Conservation (phyloP, 2,797 vertebrate genomes). For the Sandelia bainsii region DNA sequence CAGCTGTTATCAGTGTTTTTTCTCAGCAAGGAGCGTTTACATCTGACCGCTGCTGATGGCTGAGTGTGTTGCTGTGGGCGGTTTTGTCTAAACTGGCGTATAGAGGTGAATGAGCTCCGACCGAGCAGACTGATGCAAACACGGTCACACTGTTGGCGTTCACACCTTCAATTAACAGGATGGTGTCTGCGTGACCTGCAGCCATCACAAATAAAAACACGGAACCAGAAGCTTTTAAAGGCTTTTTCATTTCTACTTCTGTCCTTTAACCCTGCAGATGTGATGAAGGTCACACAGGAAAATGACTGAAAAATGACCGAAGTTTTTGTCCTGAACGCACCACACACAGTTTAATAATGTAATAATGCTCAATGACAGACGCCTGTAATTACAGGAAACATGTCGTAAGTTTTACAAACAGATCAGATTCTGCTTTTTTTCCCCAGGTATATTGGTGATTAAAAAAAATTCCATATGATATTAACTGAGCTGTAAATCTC, state of each 20-base stretch:
- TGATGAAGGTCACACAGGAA: too few species aligned
- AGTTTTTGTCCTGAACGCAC: too few species aligned
- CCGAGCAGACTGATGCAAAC: slow-evolving; percentile 9
- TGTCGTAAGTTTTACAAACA: neutral
- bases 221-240: too few species aligned
- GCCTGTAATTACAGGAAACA: too few species aligned
- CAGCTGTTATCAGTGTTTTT: slow-evolving; percentile 3
- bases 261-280: neutral
- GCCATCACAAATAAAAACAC: too few species aligned
- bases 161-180: slow-evolving; percentile 9
- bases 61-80: slow-evolving; percentile 8
- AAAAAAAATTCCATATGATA: slow-evolving; percentile 1
- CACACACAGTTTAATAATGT: too few species aligned
- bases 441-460: neutral
- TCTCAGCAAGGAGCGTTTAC: slow-evolving; percentile 13
- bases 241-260: neutral
- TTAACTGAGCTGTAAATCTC: slow-evolving; percentile 25
- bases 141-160: slow-evolving; percentile 21
- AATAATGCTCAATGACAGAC: too few species aligned
- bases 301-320: too few species aligned
- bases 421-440: neutral
- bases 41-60: slow-evolving; percentile 3
- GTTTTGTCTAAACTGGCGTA: slow-evolving; percentile 14
- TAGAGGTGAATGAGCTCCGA: neutral
- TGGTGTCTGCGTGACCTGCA: neutral